phyloP scores from a whole-genome alignment of 2,888 invertebrate species.

The Prosopocoilus inquinatus region DNA sequence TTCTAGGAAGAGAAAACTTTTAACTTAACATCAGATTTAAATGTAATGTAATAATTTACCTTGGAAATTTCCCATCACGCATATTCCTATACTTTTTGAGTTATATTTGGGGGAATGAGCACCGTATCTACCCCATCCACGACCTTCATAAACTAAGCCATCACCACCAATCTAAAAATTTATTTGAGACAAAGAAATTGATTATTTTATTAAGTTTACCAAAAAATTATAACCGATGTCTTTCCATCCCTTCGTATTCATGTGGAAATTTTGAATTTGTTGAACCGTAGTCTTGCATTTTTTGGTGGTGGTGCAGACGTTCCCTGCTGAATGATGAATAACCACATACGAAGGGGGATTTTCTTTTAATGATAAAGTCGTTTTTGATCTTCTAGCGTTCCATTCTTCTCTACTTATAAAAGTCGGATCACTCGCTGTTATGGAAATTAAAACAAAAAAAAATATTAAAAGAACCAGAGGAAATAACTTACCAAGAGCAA shows the following conservation, averaged over 20 bases:
- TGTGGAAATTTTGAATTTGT: slow-evolving; percentile 60
- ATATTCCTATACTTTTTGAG: slow-evolving; percentile 60
- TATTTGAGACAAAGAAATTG: slow-evolving; percentile 2
- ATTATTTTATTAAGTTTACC: not conserved
- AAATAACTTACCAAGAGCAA: no score
- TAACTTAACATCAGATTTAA: not conserved
- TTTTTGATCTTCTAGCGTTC: slow-evolving; percentile 52
- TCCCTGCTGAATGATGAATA: slow-evolving; percentile 61
- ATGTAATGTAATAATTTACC: not conserved
- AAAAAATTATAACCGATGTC: slow-evolving; percentile 55
- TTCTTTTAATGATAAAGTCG: slow-evolving; percentile 27
- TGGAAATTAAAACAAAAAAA: no score
- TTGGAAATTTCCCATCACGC: slow-evolving; percentile 57
- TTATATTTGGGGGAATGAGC: slow-evolving; percentile 65
- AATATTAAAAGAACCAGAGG: no score
- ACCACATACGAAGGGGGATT: slow-evolving; percentile 59
- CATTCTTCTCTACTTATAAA: slow-evolving; percentile 52
- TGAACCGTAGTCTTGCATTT: slow-evolving; percentile 56
- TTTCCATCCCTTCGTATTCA: slow-evolving; percentile 55
- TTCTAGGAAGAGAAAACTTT: slow-evolving; percentile 44
- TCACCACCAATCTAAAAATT: slow-evolving; percentile 69
- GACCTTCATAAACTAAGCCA: slow-evolving; percentile 62
- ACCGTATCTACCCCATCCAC: slow-evolving; percentile 62
- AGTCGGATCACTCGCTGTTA: slow-evolving; percentile 17
- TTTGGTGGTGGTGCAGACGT: slow-evolving; percentile 48